These are phyloP conservation scores for Drosophila littoralis DNA, from an alignment of 1,140 invertebrate species.

Conservation along the genomic window DNA sequence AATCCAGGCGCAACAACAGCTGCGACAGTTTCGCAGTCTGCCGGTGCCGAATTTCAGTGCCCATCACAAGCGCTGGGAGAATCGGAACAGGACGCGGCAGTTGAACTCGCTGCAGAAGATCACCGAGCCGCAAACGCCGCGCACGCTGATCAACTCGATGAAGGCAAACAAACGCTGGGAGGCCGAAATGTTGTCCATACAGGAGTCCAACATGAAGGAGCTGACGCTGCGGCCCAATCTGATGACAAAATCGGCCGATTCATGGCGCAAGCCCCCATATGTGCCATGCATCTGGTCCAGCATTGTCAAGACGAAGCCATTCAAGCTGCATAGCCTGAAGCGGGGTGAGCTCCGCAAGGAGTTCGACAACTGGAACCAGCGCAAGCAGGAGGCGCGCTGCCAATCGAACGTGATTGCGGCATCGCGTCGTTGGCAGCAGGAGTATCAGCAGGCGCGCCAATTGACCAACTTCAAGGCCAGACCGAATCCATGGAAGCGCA, in stretches of 20 bases:
- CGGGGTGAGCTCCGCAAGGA: slow-evolving; percentile 33
- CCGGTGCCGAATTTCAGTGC: slow-evolving; percentile 55
- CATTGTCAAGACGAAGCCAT: slow-evolving; percentile 40
- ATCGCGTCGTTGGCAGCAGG: neutral
- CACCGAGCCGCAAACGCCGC: slow-evolving; percentile 42
- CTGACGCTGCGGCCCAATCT: slow-evolving; percentile 19
- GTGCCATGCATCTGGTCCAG: slow-evolving; percentile 34
- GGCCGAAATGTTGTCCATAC: neutral
- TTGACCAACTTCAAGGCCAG: slow-evolving; percentile 58
- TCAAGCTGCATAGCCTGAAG: slow-evolving; percentile 26
- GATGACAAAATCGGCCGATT: neutral
- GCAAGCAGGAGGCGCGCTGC: slow-evolving; percentile 6
- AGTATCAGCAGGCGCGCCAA: slow-evolving; percentile 31
- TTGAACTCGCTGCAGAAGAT: slow-evolving; percentile 6
- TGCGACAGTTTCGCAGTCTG: slow-evolving; percentile 30
- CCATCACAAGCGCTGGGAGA: slow-evolving; percentile 34
- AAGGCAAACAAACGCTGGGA: slow-evolving; percentile 5
- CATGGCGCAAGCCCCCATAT: slow-evolving; percentile 44
- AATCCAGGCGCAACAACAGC: neutral
- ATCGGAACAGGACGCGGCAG: slow-evolving; percentile 1
- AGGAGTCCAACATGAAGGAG: neutral
- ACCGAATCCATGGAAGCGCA: slow-evolving; percentile 51
- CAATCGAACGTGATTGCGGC: neutral
- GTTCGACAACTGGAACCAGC: slow-evolving; percentile 29
- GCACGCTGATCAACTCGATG: slow-evolving; percentile 37